A percentile compares a stretch with the other conserved stretches of the same genome.
These are phyloP conservation scores for Campaea margaritaria DNA, from an alignment of 2,888 invertebrate genomes.

Conservation along the genomic window DNA sequence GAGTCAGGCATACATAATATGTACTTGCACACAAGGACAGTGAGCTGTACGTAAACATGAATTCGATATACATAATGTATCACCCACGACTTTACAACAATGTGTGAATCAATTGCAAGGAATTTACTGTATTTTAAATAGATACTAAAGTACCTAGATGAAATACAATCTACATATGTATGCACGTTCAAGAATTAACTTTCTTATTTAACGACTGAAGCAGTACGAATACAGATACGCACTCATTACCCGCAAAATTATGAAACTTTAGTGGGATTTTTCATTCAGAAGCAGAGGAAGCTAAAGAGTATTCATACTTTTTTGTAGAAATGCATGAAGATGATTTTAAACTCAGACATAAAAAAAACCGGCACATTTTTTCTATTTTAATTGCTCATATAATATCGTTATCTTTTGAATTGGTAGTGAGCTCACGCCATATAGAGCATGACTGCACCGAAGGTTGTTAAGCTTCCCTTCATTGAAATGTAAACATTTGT, in stretches of 20 bases:
- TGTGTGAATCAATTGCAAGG: constrained; percentile 47
- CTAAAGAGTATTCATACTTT: background rate
- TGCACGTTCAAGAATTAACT: background rate
- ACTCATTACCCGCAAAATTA: background rate
- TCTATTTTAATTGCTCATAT: background rate
- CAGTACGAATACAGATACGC: too few species aligned
- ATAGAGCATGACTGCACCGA: constrained; percentile 58
- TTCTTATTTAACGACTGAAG: background rate
- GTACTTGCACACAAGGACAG: constrained; percentile 74
- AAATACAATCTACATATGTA: background rate
- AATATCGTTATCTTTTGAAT: constrained; percentile 17
- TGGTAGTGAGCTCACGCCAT: constrained; percentile 32
- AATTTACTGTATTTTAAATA: constrained; percentile 24
- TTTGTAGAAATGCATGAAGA: too few species aligned
- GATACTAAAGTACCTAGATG: background rate
- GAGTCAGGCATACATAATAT: constrained; percentile 67
- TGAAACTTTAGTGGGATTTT: background rate
- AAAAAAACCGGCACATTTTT: too few species aligned
- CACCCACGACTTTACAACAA: constrained; percentile 59
- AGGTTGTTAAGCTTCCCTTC: constrained; percentile 57
- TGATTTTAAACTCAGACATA: too few species aligned
- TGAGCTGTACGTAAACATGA: constrained; percentile 63
- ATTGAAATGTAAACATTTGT: constrained; percentile 45
- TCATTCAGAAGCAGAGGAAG: background rate
- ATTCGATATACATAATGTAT: constrained; percentile 50